Base-by-base conservation (phyloP, 64 coral and sea anemone genomes). In the Stichodactyla mertensii region DNA sequence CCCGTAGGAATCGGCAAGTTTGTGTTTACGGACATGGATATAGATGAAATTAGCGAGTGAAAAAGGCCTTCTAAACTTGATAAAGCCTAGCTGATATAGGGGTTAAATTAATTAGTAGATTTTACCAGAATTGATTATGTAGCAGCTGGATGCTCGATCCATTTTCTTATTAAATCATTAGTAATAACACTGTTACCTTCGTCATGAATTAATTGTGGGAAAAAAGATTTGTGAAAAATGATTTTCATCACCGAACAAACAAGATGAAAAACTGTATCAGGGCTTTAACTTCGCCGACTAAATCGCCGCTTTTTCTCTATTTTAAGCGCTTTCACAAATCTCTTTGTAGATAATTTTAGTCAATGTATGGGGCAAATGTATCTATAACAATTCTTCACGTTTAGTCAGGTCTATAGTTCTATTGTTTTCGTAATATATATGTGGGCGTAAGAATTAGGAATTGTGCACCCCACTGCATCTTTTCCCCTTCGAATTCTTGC, bases 81-180 rank as follows among this genome's bases (percentile, higher is more conserved):
- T 74, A 74, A 74, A 74, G 69, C 69, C 69, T 36, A 10, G 22
- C 26, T 31, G 69, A 74, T 74, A 74, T 74, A 74, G 20, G 69
- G 36, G 51, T 81, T 81, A 52, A 53, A 81, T 81, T 81, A 81
- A 81, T 81, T 81, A 81, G 51, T 19, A 55, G 20, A 55, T 81
- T 81, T 81, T 81, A 16, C 78, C 53, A 52, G 83, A 85, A 85
- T 85, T 85, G 56, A 85, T 85, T 85, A 85, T 55, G 26, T 16
- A 55, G 15, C 83, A 85, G 83, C 83, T 85, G 83, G 56, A 20
- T 16, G 54, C 60, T 55, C 52, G 4, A 85, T 85, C 51, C 55
- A 55, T 85, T 85, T 85, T 85, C 83, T 60, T 85, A 85, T 85
- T 85, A 85, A 64, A 85, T 22, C 55, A 59, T 64, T 60, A 85